Conservation (phyloP, 1,140 invertebrate species). For the Dicyema japonicum region DNA sequence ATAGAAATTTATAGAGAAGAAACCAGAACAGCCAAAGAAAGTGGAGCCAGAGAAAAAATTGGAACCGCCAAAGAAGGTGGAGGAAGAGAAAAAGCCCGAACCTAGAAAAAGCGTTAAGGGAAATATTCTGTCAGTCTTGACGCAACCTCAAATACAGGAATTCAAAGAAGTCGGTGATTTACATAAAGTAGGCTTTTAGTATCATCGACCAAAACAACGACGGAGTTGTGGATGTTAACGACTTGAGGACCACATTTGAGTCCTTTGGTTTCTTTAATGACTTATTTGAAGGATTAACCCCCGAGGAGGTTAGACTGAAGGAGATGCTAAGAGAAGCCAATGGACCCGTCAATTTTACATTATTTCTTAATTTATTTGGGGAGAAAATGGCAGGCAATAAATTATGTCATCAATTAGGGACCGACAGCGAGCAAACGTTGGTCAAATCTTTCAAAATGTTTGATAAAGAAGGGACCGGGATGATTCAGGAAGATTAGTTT, state of each 20-base stretch:
- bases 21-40: too few species aligned
- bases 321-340: slow-evolving; percentile 55
- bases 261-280: slow-evolving; percentile 32
- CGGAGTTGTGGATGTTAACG: slow-evolving; percentile 70
- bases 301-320: slow-evolving; percentile 54
- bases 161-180: slow-evolving; percentile 49
- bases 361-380: slow-evolving; percentile 58
- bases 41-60: too few species aligned
- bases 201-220: slow-evolving; percentile 95
- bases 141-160: slow-evolving; percentile 61
- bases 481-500: slow-evolving; percentile 21
- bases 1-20: too few species aligned
- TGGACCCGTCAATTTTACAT: slow-evolving; percentile 73
- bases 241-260: slow-evolving; percentile 71
- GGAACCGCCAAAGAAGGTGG: too few species aligned
- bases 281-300: slow-evolving; percentile 26
- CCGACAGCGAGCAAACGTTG: slow-evolving; percentile 68
- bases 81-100: too few species aligned
- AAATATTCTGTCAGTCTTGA: slow-evolving; percentile 76
- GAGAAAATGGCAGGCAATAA: slow-evolving; percentile 12
- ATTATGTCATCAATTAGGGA: slow-evolving; percentile 5
- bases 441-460: slow-evolving; percentile 73
- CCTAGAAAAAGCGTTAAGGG: too few species aligned
- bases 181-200: slow-evolving; percentile 41
- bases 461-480: slow-evolving; percentile 31